Conservation (phyloP, 1,140 invertebrate genomes). For the Philaenus spumarius region DNA sequence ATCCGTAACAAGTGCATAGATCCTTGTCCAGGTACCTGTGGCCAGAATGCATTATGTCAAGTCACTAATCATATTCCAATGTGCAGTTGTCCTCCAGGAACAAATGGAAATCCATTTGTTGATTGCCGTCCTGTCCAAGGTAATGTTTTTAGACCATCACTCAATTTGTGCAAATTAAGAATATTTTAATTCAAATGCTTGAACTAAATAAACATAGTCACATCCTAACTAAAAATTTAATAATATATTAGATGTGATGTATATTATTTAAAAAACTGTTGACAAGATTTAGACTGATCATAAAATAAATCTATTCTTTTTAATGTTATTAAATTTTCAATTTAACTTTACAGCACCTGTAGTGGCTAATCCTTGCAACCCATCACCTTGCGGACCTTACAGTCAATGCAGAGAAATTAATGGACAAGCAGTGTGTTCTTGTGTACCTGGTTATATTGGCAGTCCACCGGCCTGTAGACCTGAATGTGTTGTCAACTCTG, state of each 20-base stretch:
- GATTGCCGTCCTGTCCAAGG: slow-evolving; percentile 28
- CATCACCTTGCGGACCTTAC: slow-evolving; percentile 49
- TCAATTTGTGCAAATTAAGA: too few relatives aligned
- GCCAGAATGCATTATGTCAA: slow-evolving; percentile 38
- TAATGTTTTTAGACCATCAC: slow-evolving; percentile 42
- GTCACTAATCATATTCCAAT: slow-evolving; percentile 39
- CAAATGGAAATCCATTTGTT: slow-evolving; percentile 41
- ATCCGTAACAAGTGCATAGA: slow-evolving; percentile 65
- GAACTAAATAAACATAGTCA: too few relatives aligned
- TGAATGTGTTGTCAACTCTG: slow-evolving; percentile 66
- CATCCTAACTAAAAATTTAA: too few relatives aligned
- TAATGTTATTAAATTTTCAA: too few relatives aligned
- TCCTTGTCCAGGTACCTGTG: slow-evolving; percentile 46
- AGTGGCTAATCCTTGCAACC: slow-evolving; percentile 39
- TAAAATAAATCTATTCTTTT: too few relatives aligned
- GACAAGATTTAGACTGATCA: too few relatives aligned
- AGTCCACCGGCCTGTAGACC: slow-evolving; percentile 63
- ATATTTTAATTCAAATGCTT: too few relatives aligned
- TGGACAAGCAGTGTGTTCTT: slow-evolving; percentile 58
- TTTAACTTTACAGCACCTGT: slow-evolving; percentile 11
- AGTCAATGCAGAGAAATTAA: slow-evolving; percentile 55
- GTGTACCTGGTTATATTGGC: slow-evolving; percentile 55
- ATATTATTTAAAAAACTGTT: too few relatives aligned
- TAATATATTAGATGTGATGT: too few relatives aligned
- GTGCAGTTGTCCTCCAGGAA: slow-evolving; percentile 42